Evolutionary conservation across 2,888 invertebrate species (phyloP).

Genomic region (Heteromyza rotundicornis): DNA sequence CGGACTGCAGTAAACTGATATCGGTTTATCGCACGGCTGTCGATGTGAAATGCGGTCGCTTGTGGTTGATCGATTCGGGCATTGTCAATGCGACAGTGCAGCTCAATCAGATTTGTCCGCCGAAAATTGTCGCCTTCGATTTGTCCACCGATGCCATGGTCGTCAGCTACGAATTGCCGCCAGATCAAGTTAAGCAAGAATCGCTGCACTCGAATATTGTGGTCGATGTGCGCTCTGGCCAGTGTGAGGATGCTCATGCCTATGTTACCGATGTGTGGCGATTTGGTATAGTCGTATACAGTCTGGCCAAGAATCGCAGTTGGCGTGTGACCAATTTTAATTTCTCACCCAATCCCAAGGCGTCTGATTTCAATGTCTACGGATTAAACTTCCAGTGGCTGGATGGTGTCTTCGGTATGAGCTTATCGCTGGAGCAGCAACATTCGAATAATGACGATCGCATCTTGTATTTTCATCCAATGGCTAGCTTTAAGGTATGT

Average conservation of each 20-base stretch:
- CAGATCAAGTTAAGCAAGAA: conserved; percentile 71
- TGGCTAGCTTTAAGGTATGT: conserved; percentile 74
- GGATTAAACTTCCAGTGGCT: conserved; percentile 82
- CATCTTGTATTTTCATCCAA: conserved; percentile 77
- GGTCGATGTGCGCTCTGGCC: conserved; percentile 66
- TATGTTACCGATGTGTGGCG: conserved; percentile 73
- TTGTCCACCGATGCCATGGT: conserved; percentile 70
- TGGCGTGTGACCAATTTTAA: conserved; percentile 60
- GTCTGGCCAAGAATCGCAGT: conserved; percentile 52
- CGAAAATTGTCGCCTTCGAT: conserved; percentile 76
- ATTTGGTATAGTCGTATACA: conserved; percentile 63
- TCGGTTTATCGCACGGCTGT: conserved; percentile 79
- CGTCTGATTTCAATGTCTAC: conserved; percentile 76
- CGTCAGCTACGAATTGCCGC: conserved; percentile 70
- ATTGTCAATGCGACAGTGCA: conserved; percentile 73
- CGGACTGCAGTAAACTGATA: conserved; percentile 72
- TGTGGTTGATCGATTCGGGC: conserved; percentile 84
- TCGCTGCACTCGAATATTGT: conserved; percentile 66
- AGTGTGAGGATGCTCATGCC: conserved; percentile 68
- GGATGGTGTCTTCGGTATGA: conserved; percentile 80
- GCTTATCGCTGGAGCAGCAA: conserved; percentile 67
- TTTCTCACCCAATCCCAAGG: conserved; percentile 60
- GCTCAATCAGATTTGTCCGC: conserved; percentile 74
- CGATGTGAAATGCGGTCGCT: conserved; percentile 76
- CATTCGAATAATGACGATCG: conserved; percentile 54